phyloP scores from a whole-genome alignment of 2,113 vertebrate genomes.

The Cygnus atratus region DNA sequence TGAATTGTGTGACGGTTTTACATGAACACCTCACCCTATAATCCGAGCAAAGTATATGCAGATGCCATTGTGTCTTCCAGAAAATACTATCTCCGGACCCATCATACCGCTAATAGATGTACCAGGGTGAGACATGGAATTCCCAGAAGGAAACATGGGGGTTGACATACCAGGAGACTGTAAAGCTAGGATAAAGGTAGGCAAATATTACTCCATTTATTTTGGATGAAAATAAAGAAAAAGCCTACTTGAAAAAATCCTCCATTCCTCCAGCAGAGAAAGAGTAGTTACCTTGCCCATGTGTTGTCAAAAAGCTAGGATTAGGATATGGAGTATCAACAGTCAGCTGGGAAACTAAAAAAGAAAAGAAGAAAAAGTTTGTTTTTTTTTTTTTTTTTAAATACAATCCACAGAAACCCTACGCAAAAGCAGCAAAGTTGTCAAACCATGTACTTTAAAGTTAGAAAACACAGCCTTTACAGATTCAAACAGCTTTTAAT shows the following conservation, averaged over 20 bases:
- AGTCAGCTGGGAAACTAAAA: constrained; percentile 75
- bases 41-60: constrained; percentile 94
- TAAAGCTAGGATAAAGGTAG: constrained; percentile 72
- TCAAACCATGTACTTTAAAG: neutral
- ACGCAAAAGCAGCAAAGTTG: neutral
- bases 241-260: neutral
- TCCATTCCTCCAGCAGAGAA: neutral
- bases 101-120: constrained; percentile 77
- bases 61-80: constrained; percentile 96
- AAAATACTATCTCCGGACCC: constrained; percentile 92
- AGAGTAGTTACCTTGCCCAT: constrained; percentile 75
- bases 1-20: neutral
- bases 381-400: too few species aligned
- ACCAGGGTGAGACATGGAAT: constrained; percentile 63
- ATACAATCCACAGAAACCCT: neutral
- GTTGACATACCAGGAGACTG: constrained; percentile 78
- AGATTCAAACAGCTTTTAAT: neutral
- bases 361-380: neutral
- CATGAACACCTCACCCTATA: constrained; percentile 83
- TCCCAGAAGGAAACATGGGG: constrained; percentile 73
- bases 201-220: neutral
- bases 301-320: constrained; percentile 76
- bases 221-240: neutral
- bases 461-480: neutral
- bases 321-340: constrained; percentile 69